Evolutionary conservation across 2,113 vertebrate species (phyloP).

Genomic region (Danionella cerebrum): DNA sequence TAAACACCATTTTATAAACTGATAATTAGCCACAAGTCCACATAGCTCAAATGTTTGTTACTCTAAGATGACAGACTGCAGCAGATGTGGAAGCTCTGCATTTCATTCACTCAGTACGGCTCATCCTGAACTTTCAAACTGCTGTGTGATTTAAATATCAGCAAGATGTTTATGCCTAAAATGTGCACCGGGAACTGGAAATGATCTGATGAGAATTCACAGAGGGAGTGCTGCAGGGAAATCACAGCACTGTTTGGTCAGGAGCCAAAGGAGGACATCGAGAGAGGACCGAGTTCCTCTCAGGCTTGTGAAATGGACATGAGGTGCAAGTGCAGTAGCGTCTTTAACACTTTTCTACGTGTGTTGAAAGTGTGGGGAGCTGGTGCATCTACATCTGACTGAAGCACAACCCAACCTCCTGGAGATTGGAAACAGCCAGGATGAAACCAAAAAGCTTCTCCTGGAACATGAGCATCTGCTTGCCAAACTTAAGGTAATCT

Average conservation of each 20-base stretch:
- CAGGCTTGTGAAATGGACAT: background rate
- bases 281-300: background rate
- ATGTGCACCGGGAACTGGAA: background rate
- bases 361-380: constrained; percentile 71
- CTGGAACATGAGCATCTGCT: constrained; percentile 79
- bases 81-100: constrained; percentile 21
- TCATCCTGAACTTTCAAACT: background rate
- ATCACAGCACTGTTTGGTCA: background rate
- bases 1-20: constrained; percentile 9
- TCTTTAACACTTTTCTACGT: constrained; percentile 11
- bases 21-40: constrained; percentile 24
- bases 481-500: constrained; percentile 79
- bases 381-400: constrained; percentile 77
- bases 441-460: constrained; percentile 75
- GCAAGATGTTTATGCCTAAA: background rate
- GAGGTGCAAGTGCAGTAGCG: constrained; percentile 7
- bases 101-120: constrained; percentile 2
- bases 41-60: constrained; percentile 20
- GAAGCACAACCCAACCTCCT: constrained; percentile 81
- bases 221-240: background rate
- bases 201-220: background rate
- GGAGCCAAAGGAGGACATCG: background rate
- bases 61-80: background rate
- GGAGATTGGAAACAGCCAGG: constrained; percentile 81
- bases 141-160: background rate